Evolutionary conservation across 2,797 vertebrate species (phyloP).

Genomic region (Melanotaenia boesemani): DNA sequence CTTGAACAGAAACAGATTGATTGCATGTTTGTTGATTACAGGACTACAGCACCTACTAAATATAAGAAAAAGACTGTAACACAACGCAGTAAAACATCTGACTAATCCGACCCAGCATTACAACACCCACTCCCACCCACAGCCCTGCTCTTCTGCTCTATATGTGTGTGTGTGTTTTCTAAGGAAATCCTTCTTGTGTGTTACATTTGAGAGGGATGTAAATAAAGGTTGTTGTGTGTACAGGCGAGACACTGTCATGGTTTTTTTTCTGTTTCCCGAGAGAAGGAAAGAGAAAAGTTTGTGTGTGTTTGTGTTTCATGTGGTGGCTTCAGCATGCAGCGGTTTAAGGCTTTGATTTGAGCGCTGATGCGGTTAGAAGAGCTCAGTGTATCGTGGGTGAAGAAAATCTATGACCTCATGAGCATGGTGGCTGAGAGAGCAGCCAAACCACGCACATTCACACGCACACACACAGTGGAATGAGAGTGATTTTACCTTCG

Average conservation of each 20-base stretch:
- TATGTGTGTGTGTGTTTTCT: conserved; percentile 2
- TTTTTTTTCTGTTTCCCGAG: conserved; percentile 21
- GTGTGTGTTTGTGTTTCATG: conserved; percentile 40
- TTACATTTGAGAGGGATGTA: conserved; percentile 10
- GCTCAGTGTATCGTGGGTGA: conserved; percentile 68
- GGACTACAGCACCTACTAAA: conserved; percentile 32
- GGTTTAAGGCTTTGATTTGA: conserved; percentile 45
- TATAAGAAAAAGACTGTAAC: conserved; percentile 28
- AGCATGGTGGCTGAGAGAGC: conserved; percentile 63
- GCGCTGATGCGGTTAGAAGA: conserved; percentile 64
- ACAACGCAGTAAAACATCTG: conserved; percentile 33
- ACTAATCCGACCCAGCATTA: conserved; percentile 21
- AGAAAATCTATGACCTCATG: conserved; percentile 65
- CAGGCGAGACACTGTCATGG: neutral
- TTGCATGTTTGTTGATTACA: conserved; percentile 53
- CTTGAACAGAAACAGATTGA: conserved; percentile 54
- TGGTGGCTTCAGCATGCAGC: conserved; percentile 35
- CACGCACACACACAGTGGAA: conserved; percentile 56
- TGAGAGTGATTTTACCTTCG: conserved; percentile 82
- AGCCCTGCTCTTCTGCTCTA: conserved; percentile 35
- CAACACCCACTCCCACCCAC: conserved; percentile 56
- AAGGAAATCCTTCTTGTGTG: conserved; percentile 8
- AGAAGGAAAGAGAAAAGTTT: conserved; percentile 39
- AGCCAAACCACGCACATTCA: conserved; percentile 46
- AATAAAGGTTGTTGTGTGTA: conserved; percentile 12